Evolutionary conservation across 2,888 invertebrate species (phyloP), one percentile per base, ranked within the genome.

Genomic region (Tridacna crocea): DNA sequence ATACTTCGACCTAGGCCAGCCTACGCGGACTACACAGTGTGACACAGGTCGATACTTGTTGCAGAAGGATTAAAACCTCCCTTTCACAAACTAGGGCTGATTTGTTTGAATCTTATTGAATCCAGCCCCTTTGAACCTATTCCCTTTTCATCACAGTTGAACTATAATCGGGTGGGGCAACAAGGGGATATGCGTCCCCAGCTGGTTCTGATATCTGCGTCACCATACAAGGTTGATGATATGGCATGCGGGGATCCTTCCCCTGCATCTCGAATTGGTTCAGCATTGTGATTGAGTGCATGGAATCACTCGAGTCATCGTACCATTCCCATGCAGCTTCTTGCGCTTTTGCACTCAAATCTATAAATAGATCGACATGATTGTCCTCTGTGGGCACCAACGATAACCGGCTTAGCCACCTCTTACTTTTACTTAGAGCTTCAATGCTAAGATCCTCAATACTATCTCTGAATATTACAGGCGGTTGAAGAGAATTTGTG

Each of bases 331-430:
- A 88, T 0, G 81, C 88, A 0, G 80, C 81, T 8, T 78, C 26
- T 0, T 87, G 83, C 60, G 90, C 90, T 0, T 84, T 88, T 0
- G 79, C 88, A 75, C 91, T 89, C 12, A 91, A 76, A 70, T 92
- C 92, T 61, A 92, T 87, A 80, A 92, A 91, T 27, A 92, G 66
- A 79, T 92, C 92, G 0, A 91, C 91, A 51, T 81, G 77, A 58
- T 89, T 87, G 13, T 92, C 91, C 15, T 89, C 91, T 22, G 80
- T 36, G 6, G 84, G 84, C 12, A 70, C 66, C n/a, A 87, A 58
- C 2, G 87, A 84, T 12, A 87, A 72, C 26, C 84, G 51, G 13
- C 84, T 82, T 6, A 78, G 24, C 77, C 84, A 83, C 47, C 66
- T 65, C 2, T 79, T 84, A 15, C 79, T 83, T 11, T 75, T 78